Evolutionary conservation across 2,797 vertebrate species (phyloP).

Genomic region (Myotis findleyi): DNA sequence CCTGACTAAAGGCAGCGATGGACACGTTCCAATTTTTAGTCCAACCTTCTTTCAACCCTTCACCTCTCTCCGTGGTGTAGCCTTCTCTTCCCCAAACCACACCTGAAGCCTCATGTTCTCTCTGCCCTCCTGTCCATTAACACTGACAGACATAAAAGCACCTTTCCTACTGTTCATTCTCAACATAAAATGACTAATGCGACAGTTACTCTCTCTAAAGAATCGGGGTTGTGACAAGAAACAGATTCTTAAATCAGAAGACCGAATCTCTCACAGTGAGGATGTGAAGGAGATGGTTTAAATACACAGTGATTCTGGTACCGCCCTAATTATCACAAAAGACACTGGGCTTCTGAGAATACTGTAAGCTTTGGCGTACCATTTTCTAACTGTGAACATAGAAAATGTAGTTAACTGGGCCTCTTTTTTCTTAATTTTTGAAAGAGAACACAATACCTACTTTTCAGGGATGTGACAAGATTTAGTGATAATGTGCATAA

Average conservation of each 20-base stretch:
- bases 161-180: not conserved
- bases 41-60: not conserved
- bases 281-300: not conserved
- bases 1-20: not conserved
- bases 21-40: not conserved
- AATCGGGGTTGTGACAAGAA: not conserved
- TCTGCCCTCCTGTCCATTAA: not conserved
- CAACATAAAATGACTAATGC: not conserved
- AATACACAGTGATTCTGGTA: not conserved
- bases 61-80: not conserved
- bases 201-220: not conserved
- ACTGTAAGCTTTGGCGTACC: not conserved
- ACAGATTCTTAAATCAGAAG: not conserved
- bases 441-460: not conserved
- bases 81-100: not conserved
- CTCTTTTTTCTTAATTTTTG: not conserved
- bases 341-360: not conserved
- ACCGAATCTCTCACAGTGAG: not conserved
- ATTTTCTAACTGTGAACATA: constrained; percentile 19
- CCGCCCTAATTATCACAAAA: not conserved
- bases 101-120: not conserved
- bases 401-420: not conserved
- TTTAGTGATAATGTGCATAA: not conserved
- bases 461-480: not conserved
- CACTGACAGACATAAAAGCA: not conserved